phyloP scores from a whole-genome alignment of 2,113 vertebrate genomes.

The Limnothrissa miodon region DNA sequence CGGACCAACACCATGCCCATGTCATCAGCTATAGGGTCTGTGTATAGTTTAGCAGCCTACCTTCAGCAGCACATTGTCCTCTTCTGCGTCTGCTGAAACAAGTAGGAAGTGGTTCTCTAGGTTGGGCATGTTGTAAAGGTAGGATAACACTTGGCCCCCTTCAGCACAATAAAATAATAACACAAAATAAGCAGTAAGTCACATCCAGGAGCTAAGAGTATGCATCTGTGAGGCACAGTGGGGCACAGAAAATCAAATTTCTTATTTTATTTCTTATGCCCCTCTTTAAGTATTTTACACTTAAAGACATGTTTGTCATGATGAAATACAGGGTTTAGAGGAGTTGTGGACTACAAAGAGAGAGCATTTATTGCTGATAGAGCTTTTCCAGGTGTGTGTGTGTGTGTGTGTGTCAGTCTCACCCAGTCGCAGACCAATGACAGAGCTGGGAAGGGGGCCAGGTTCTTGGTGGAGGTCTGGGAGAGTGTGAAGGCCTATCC shows the following conservation, averaged over 20 bases:
- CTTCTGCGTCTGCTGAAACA: slow-evolving; percentile 11
- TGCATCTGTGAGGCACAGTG: no score
- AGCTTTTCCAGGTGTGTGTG: no score
- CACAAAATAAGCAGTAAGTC: neutral
- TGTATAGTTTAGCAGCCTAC: slow-evolving; percentile 8
- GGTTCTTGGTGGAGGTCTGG: slow-evolving; percentile 60
- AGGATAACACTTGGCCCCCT: slow-evolving; percentile 43
- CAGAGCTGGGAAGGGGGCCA: slow-evolving; percentile 63
- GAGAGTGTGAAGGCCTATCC: slow-evolving; percentile 56
- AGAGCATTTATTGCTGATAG: no score
- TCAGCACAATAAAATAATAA: no score
- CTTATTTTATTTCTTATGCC: no score
- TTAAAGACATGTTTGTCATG: no score
- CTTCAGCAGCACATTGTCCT: slow-evolving; percentile 40
- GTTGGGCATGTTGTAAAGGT: slow-evolving; percentile 23
- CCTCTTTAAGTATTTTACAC: no score
- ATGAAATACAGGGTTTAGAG: no score
- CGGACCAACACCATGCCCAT: no score
- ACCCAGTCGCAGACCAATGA: slow-evolving; percentile 48
- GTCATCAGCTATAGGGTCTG: neutral
- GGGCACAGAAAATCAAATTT: no score
- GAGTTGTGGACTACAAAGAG: no score
- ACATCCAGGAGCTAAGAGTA: no score
- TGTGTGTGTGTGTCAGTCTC: neutral
- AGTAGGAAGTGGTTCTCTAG: slow-evolving; percentile 25